These are phyloP conservation scores for Syritta pipiens DNA, from an alignment of 2,888 invertebrate species.

Conservation along the genomic window DNA sequence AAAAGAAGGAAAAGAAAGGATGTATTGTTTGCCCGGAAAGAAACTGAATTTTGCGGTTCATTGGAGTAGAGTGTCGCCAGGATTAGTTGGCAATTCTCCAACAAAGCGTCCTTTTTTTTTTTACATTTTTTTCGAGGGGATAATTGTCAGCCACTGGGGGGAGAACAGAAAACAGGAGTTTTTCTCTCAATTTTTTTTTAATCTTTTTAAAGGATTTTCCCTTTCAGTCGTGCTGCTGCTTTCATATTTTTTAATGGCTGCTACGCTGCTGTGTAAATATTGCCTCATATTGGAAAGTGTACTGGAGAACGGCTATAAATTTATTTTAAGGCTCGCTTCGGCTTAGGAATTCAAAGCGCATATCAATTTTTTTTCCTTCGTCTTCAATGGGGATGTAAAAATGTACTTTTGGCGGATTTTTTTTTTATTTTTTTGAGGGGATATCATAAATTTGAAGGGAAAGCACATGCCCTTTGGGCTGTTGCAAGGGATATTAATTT, in stretches of 20 bases:
- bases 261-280: no score
- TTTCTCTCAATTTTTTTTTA: slow-evolving; percentile 37
- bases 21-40: slow-evolving; percentile 46
- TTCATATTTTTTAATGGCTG: slow-evolving; percentile 33
- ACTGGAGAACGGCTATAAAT: slow-evolving; percentile 30
- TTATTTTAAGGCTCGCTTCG: neutral
- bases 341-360: slow-evolving; percentile 51
- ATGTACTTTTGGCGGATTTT: neutral
- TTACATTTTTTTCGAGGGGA: slow-evolving; percentile 6
- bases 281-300: slow-evolving; percentile 43
- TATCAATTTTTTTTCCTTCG: no score
- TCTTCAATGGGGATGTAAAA: neutral
- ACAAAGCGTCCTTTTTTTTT: slow-evolving; percentile 13
- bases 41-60: slow-evolving; percentile 53
- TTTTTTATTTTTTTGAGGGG: neutral
- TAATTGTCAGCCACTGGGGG: slow-evolving; percentile 34
- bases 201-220: slow-evolving; percentile 51
- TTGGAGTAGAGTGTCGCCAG: slow-evolving; percentile 49
- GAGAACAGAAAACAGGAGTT: neutral
- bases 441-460: slow-evolving; percentile 11
- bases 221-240: neutral
- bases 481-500: slow-evolving; percentile 31
- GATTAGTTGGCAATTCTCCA: slow-evolving; percentile 63
- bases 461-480: neutral
- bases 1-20: slow-evolving; percentile 26